Percentiles rank a stretch among this genome's conserved stretches.
These are phyloP conservation scores for Xyrauchen texanus DNA, from an alignment of 2,113 vertebrate genomes.

Conservation along the genomic window DNA sequence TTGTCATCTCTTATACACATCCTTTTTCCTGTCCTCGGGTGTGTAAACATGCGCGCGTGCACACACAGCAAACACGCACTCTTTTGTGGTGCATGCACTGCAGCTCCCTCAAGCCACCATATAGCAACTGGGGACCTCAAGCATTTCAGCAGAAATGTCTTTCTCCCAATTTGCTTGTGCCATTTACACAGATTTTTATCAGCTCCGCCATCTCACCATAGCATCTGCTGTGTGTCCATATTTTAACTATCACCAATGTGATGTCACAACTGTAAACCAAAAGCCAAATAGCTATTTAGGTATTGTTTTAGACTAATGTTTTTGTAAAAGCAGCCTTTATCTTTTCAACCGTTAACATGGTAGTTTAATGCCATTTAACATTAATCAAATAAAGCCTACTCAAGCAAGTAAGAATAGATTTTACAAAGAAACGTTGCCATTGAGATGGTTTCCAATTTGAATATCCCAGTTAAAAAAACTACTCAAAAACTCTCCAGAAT, in stretches of 20 bases:
- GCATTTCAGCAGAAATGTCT: neutral
- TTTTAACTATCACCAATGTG: neutral
- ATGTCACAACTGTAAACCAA: neutral
- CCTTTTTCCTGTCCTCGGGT: slow-evolving; percentile 48
- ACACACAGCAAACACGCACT: slow-evolving; percentile 14
- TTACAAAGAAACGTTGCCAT: too few relatives aligned
- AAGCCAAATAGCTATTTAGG: too few relatives aligned
- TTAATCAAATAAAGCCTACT: too few relatives aligned
- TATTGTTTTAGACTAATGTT: too few relatives aligned
- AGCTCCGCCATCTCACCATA: neutral
- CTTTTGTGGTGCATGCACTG: neutral
- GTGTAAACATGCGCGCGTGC: slow-evolving; percentile 6
- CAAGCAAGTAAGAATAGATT: too few relatives aligned
- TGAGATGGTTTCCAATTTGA: too few relatives aligned
- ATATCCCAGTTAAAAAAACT: too few relatives aligned
- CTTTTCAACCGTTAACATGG: too few relatives aligned
- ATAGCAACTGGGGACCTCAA: neutral
- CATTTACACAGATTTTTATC: neutral
- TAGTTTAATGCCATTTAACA: too few relatives aligned
- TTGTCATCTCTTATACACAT: slow-evolving; percentile 39
- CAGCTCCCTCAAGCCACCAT: neutral
- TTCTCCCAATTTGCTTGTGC: neutral
- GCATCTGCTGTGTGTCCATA: too few relatives aligned
- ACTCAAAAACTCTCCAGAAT: too few relatives aligned
- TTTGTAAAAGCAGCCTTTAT: too few relatives aligned